Conservation (phyloP, 2,888 invertebrate species). For the Orchesella flavescens region DNA sequence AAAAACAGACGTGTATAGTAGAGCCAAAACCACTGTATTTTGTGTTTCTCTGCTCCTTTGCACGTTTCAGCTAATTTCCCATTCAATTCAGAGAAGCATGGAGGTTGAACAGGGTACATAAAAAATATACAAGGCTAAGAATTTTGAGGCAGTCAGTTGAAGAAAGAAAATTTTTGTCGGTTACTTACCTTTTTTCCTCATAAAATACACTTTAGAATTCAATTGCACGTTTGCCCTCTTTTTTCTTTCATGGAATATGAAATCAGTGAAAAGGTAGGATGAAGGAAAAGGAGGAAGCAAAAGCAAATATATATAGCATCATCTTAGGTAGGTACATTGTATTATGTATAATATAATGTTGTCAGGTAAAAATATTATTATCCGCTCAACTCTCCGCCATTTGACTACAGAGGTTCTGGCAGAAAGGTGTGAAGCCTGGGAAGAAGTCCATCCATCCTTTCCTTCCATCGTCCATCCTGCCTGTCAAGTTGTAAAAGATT, state of each 20-base stretch:
- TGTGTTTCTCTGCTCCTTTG: background rate
- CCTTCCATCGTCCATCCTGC: constrained; percentile 22
- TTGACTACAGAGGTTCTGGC: constrained; percentile 19
- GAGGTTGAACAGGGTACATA: background rate
- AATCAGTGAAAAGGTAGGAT: constrained; percentile 16
- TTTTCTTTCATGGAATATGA: constrained; percentile 36
- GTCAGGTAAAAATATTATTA: too few species aligned
- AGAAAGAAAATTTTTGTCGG: constrained; percentile 59
- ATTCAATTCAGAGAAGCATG: background rate
- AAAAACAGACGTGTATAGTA: background rate
- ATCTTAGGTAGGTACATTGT: background rate
- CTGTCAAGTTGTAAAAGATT: constrained; percentile 19
- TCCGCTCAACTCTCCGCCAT: constrained; percentile 15
- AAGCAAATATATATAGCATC: background rate
- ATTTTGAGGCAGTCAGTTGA: constrained; percentile 24
- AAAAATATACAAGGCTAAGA: background rate
- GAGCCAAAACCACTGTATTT: background rate
- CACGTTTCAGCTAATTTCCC: background rate
- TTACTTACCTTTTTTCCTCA: constrained; percentile 52
- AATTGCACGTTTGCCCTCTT: constrained; percentile 40
- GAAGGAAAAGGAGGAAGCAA: constrained; percentile 27
- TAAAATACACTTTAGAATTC: background rate
- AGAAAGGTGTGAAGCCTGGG: constrained; percentile 26
- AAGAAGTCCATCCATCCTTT: constrained; percentile 1
- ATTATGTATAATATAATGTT: background rate